Conservation (phyloP, 2,797 vertebrate species). For the Threskiornis aethiopicus region DNA sequence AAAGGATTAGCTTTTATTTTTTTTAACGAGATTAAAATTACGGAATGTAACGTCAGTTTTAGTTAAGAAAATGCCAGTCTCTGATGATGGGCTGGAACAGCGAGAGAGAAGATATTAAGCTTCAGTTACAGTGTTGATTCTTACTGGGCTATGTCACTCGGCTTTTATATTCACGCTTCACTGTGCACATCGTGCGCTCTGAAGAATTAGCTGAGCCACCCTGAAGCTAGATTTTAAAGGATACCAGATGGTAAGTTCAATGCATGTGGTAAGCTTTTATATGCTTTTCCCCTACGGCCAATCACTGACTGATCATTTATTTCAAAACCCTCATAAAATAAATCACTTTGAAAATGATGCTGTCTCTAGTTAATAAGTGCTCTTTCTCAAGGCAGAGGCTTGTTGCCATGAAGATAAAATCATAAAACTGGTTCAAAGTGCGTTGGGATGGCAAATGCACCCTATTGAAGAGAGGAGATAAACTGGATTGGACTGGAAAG, state of each 20-base stretch:
- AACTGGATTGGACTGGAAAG: constrained; percentile 34
- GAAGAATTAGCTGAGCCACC: constrained; percentile 57
- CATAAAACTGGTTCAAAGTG: constrained; percentile 46
- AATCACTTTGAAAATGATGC: constrained; percentile 22
- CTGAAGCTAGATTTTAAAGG: constrained; percentile 61
- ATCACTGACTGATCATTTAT: constrained; percentile 50
- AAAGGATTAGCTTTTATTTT: neutral
- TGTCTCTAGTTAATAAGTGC: constrained; percentile 46
- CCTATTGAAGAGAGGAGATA: neutral
- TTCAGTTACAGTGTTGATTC: neutral
- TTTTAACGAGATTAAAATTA: neutral
- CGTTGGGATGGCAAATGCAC: neutral
- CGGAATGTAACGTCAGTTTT: neutral
- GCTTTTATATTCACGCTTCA: constrained; percentile 25
- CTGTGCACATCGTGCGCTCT: neutral
- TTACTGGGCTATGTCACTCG: neutral
- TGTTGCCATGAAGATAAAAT: constrained; percentile 53
- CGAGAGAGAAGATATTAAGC: neutral
- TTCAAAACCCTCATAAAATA: constrained; percentile 58
- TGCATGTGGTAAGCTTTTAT: constrained; percentile 53
- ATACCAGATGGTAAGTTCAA: constrained; percentile 53
- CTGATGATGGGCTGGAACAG: neutral
- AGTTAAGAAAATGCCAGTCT: neutral
- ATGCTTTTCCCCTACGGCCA: constrained; percentile 56
- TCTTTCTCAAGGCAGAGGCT: constrained; percentile 51